These are phyloP conservation scores for Euthynnus affinis DNA, from an alignment of 2,797 vertebrate species.

Conservation along the genomic window DNA sequence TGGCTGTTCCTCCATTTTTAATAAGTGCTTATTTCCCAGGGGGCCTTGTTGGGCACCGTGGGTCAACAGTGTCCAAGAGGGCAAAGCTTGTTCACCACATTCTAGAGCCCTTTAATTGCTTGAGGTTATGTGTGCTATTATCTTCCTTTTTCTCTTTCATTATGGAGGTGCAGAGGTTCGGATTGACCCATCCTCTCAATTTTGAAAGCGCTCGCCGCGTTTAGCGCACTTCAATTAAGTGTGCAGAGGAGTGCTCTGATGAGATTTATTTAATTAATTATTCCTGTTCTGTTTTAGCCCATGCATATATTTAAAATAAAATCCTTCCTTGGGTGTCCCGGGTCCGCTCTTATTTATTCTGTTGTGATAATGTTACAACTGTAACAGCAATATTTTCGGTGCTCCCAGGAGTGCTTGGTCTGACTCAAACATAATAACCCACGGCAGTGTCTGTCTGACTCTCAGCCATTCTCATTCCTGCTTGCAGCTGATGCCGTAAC, in stretches of 20 bases:
- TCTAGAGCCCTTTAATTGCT: slow-evolving; percentile 86
- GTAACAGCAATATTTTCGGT: slow-evolving; percentile 85
- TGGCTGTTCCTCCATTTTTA: slow-evolving; percentile 86
- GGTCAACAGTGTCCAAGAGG: slow-evolving; percentile 87
- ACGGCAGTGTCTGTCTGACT: slow-evolving; percentile 86
- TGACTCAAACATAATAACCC: slow-evolving; percentile 87
- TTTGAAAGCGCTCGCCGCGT: slow-evolving; percentile 81
- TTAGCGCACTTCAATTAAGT: slow-evolving; percentile 85
- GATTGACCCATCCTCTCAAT: slow-evolving; percentile 86
- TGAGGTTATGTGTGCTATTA: slow-evolving; percentile 87
- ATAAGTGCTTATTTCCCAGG: slow-evolving; percentile 87
- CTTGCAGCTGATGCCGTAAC: slow-evolving; percentile 87
- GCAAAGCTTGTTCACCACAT: slow-evolving; percentile 88
- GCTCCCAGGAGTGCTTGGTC: slow-evolving; percentile 83
- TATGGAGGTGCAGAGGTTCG: slow-evolving; percentile 84
- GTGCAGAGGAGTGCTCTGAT: slow-evolving; percentile 77
- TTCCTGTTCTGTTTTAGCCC: slow-evolving; percentile 69
- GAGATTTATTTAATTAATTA: slow-evolving; percentile 86
- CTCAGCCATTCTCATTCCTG: slow-evolving; percentile 85
- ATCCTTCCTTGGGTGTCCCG: slow-evolving; percentile 73
- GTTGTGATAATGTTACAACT: slow-evolving; percentile 86
- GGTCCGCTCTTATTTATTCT: slow-evolving; percentile 82
- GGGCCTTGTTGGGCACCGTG: slow-evolving; percentile 84
- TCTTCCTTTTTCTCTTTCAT: slow-evolving; percentile 87
- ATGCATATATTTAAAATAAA: slow-evolving; percentile 68